Evolutionary conservation across 2,888 invertebrate genomes (phyloP).

Genomic region (Cataglyphis cursor): DNA sequence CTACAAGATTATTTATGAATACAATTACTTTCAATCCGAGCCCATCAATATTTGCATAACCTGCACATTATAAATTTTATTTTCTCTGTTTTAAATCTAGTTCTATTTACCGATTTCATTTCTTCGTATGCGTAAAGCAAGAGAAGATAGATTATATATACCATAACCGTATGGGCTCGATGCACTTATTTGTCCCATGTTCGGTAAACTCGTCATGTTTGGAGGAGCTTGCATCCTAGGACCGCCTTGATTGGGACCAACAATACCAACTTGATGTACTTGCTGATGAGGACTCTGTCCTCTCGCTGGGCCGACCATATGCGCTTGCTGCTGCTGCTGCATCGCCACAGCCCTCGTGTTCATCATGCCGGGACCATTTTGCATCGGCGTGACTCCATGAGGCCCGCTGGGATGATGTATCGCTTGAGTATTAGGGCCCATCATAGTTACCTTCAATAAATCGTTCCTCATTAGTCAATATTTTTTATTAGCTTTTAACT

Average conservation of each 20-base stretch:
- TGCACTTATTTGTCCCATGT: slow-evolving; percentile 85
- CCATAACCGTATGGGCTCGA: slow-evolving; percentile 86
- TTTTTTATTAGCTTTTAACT: not conserved
- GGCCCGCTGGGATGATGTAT: slow-evolving; percentile 84
- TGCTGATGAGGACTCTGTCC: slow-evolving; percentile 87
- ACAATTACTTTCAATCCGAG: slow-evolving; percentile 82
- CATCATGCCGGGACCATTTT: slow-evolving; percentile 92
- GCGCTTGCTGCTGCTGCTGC: slow-evolving; percentile 85
- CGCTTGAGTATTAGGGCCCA: slow-evolving; percentile 87
- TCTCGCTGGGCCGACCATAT: slow-evolving; percentile 83
- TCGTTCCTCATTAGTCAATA: not conserved
- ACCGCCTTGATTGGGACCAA: slow-evolving; percentile 88
- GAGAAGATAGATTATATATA: slow-evolving; percentile 56
- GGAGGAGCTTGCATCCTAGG: slow-evolving; percentile 90
- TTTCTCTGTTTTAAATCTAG: not conserved
- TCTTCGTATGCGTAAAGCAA: not conserved
- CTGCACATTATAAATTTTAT: slow-evolving; percentile 63
- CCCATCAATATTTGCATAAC: slow-evolving; percentile 81
- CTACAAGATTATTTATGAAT: slow-evolving; percentile 83
- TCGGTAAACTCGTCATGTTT: slow-evolving; percentile 87
- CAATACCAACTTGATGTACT: slow-evolving; percentile 86
- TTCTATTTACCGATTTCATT: not conserved
- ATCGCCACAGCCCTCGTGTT: slow-evolving; percentile 87
- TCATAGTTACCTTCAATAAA: slow-evolving; percentile 87
- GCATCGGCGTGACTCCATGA: slow-evolving; percentile 88